Evolutionary conservation across 1,140 invertebrate genomes (phyloP).

Genomic region (Drosophila bifasciata): DNA sequence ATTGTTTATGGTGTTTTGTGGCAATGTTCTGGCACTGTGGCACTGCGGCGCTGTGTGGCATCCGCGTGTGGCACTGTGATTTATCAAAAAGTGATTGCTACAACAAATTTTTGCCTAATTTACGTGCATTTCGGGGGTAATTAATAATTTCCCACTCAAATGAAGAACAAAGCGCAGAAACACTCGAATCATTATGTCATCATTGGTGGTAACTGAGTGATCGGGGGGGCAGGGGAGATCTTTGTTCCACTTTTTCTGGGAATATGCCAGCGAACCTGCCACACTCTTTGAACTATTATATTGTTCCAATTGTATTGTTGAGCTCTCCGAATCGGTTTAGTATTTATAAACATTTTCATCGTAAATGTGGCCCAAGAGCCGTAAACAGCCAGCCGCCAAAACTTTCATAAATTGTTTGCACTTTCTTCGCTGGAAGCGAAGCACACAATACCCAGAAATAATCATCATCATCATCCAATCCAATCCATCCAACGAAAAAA

Average conservation of each 20-base stretch:
- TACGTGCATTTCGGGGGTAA: slow-evolving; percentile 43
- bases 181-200: slow-evolving; percentile 23
- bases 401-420: slow-evolving; percentile 65
- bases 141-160: slow-evolving; percentile 50
- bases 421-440: slow-evolving; percentile 59
- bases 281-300: slow-evolving; percentile 4
- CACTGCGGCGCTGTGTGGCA: slow-evolving; percentile 11
- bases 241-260: too few relatives aligned
- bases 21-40: slow-evolving; percentile 49
- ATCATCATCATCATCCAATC: slow-evolving; percentile 4
- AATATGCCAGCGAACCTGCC: too few relatives aligned
- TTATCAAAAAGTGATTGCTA: slow-evolving; percentile 73
- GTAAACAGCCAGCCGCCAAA: slow-evolving; percentile 43
- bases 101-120: too few relatives aligned
- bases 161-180: slow-evolving; percentile 15
- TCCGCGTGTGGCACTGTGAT: slow-evolving; percentile 40
- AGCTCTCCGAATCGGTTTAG: background rate
- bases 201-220: too few relatives aligned
- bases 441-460: slow-evolving; percentile 41
- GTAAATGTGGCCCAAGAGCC: slow-evolving; percentile 31
- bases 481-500: slow-evolving; percentile 27
- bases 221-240: too few relatives aligned
- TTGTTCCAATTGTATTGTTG: too few relatives aligned
- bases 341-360: slow-evolving; percentile 65
- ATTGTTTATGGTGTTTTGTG: slow-evolving; percentile 81